Conservation (phyloP, 2,797 vertebrate genomes). For the Choloepus didactylus region DNA sequence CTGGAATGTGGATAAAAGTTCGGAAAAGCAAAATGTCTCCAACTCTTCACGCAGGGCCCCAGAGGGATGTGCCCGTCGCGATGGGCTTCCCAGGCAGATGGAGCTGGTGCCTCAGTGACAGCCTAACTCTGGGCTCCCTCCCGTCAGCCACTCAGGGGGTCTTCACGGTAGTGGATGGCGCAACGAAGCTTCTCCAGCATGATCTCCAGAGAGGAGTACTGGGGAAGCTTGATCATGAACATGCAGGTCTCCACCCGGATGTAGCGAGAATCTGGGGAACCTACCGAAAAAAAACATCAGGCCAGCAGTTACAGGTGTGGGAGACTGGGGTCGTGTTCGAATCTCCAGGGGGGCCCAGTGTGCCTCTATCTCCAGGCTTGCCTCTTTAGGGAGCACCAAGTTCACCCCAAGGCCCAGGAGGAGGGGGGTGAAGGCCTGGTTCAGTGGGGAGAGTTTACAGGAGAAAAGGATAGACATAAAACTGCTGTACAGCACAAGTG, state of each 20-base stretch:
- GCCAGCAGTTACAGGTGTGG: not conserved
- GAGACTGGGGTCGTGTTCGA: not conserved
- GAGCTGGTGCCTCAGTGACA: slow-evolving; percentile 51
- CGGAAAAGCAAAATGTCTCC: slow-evolving; percentile 82
- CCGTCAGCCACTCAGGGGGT: slow-evolving; percentile 96
- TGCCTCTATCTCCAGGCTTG: not conserved
- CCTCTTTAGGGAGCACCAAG: not conserved
- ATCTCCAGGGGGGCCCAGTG: not conserved
- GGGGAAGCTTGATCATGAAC: slow-evolving; percentile 99
- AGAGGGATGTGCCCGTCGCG: slow-evolving; percentile 55
- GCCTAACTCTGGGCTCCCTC: not conserved
- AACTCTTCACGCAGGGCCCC: slow-evolving; percentile 69
- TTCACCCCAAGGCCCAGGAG: not conserved
- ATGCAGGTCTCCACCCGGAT: slow-evolving; percentile 99
- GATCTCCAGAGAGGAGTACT: slow-evolving; percentile 96
- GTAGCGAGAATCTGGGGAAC: slow-evolving; percentile 95
- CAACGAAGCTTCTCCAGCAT: slow-evolving; percentile 99
- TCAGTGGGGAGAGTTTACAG: not conserved
- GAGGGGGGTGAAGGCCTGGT: too few relatives aligned
- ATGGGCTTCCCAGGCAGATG: slow-evolving; percentile 27
- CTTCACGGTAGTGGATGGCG: slow-evolving; percentile 98
- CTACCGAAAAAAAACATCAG: slow-evolving; percentile 79
- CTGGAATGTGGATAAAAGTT: slow-evolving; percentile 81
- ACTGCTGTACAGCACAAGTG: not conserved
- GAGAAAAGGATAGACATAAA: not conserved